These are phyloP conservation scores for Dendrophyllia cribrosa DNA, from an alignment of 64 coral and sea anemone species.

Conservation along the genomic window DNA sequence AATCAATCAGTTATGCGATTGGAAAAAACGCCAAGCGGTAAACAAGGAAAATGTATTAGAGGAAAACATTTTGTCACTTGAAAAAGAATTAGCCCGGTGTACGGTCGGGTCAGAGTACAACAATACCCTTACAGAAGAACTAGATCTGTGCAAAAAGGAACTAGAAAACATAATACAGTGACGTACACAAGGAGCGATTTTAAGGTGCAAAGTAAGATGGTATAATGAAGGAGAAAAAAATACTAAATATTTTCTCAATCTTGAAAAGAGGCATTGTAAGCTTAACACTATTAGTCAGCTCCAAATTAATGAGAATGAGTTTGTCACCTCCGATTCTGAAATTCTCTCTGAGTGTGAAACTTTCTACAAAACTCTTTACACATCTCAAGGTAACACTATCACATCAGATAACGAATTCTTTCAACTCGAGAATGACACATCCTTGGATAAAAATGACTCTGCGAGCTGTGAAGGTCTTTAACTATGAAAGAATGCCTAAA, in stretches of 20 bases:
- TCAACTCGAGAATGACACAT: too few relatives aligned
- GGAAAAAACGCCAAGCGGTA: neutral
- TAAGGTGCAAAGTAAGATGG: constrained; percentile 30
- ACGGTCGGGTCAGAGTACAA: too few relatives aligned
- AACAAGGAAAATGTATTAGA: too few relatives aligned
- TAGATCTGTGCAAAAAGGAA: too few relatives aligned
- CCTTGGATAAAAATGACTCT: too few relatives aligned
- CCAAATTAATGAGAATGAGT: constrained; percentile 7
- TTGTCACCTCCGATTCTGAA: constrained; percentile 3
- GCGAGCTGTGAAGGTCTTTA: too few relatives aligned
- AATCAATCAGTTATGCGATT: neutral
- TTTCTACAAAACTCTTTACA: constrained; percentile 26
- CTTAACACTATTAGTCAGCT: constrained; percentile 16
- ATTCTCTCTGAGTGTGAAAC: constrained; percentile 17
- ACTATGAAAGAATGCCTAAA: neutral
- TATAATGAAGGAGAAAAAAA: constrained; percentile 52
- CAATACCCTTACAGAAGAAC: too few relatives aligned
- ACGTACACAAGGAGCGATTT: neutral
- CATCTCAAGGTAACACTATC: neutral
- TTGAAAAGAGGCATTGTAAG: constrained; percentile 41
- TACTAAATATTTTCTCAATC: constrained; percentile 46
- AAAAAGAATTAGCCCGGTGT: too few relatives aligned
- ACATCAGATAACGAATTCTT: too few relatives aligned
- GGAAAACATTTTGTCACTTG: too few relatives aligned
- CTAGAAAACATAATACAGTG: too few relatives aligned